Base-by-base conservation (phyloP, 2,888 invertebrate species). In the Acrocyrtus sp. region DNA sequence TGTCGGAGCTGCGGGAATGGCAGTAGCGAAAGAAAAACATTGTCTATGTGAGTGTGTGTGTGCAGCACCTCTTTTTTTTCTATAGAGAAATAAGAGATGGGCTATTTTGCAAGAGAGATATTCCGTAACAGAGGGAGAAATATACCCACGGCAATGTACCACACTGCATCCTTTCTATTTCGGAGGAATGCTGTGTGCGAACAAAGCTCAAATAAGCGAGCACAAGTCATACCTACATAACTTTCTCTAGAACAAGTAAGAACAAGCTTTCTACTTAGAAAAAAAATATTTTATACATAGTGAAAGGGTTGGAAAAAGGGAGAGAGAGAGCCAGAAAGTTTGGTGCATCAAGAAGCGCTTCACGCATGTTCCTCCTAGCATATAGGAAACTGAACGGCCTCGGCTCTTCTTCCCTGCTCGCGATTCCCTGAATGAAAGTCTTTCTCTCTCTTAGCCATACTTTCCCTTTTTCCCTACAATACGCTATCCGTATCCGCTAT, bases 131-230 rank as follows among this genome's bases (percentile, higher is more conserved):
- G n/a, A n/a, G n/a, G n/a, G n/a, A n/a, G n/a, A n/a, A n/a, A n/a
- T n/a, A n/a, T n/a, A n/a, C n/a, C n/a, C n/a, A n/a, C n/a, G n/a
- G n/a, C n/a, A n/a, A n/a, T n/a, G n/a, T n/a, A n/a, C n/a, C n/a
- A n/a, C n/a, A n/a, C n/a, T 53, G 17, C 27, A 53, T 53, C 17
- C 8, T 27, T 17, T 27, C 26, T 27, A 10, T 51, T 43, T 57
- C 39, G 45, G 60, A 61, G 50, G 50, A 61, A 72, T 72, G 72
- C 60, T 72, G 80, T 81, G 81, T 78, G 78, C 78, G 77, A 78
- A 77, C 75, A 78, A 78, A 76, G 74, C 76, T 77, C 74, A 80
- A 70, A 76, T 74, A 76, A 78, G 79, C 76, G 73, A 67, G 62
- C 73, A 66, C 66, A 73, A 73, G 58, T 66, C 73, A 62, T 62